A percentile compares a stretch with the other conserved stretches of the same genome.
phyloP scores from a whole-genome alignment of 2,797 vertebrate genomes.

The Channa striata region DNA sequence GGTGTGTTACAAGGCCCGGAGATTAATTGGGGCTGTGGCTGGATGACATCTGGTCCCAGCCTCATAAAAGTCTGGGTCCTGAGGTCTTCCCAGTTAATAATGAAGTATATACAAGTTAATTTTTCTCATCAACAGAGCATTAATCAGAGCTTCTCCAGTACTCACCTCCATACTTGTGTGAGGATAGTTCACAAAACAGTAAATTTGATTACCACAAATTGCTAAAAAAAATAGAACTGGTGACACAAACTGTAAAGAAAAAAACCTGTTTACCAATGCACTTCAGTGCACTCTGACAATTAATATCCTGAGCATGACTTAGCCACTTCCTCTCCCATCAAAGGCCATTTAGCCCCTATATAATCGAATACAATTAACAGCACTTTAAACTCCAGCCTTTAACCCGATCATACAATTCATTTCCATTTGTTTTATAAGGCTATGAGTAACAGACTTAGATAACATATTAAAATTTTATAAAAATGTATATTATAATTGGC shows the following conservation, averaged over 20 bases:
- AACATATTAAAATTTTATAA: constrained; percentile 12
- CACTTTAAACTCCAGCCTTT: background rate
- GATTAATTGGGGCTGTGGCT: constrained; percentile 92
- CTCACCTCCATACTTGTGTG: constrained; percentile 55
- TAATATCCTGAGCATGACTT: background rate
- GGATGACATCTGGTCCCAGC: constrained; percentile 86
- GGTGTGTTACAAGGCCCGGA: constrained; percentile 83
- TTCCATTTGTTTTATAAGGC: constrained; percentile 22
- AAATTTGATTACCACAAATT: constrained; percentile 57
- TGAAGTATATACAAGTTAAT: constrained; percentile 94
- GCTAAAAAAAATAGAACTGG: constrained; percentile 15
- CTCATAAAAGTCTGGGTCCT: constrained; percentile 82
- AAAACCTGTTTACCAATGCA: background rate
- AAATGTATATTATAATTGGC: constrained; percentile 1
- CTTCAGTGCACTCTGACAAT: background rate
- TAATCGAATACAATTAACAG: background rate
- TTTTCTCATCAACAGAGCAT: constrained; percentile 89
- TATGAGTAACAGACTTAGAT: background rate
- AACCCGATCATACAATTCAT: background rate
- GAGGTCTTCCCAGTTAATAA: constrained; percentile 86
- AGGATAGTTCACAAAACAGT: constrained; percentile 38
- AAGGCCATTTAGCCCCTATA: background rate
- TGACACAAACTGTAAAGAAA: background rate
- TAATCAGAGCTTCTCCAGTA: constrained; percentile 81
- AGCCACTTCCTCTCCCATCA: background rate